Conservation (phyloP, 2,113 vertebrate genomes). For the Cathartes aura region DNA sequence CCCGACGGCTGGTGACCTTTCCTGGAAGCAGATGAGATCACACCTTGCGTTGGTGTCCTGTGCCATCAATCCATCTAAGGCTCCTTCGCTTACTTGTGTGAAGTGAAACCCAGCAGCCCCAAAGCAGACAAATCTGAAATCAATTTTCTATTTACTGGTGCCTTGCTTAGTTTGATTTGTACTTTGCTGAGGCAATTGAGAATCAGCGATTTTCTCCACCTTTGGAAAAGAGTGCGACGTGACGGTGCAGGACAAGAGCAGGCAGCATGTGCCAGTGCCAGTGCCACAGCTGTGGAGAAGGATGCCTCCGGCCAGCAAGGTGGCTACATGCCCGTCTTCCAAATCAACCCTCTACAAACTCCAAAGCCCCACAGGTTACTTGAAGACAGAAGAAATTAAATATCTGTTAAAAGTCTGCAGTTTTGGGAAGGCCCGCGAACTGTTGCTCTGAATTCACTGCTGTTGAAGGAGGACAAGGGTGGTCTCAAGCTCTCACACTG, state of each 20-base stretch:
- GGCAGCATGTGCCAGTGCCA: not conserved
- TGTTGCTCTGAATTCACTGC: not conserved
- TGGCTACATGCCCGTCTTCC: rapidly evolving
- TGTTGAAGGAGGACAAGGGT: not conserved
- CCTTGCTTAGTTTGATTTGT: not conserved
- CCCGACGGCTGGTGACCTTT: not conserved
- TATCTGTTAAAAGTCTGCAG: rapidly evolving
- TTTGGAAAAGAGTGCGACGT: not conserved
- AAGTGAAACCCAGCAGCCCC: not conserved
- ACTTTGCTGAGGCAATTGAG: not conserved
- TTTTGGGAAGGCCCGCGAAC: rapidly evolving
- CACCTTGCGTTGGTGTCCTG: not conserved
- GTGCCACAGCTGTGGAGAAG: not conserved
- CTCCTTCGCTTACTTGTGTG: not conserved
- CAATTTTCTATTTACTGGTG: not conserved
- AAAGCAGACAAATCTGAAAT: not conserved
- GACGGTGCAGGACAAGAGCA: rapidly evolving
- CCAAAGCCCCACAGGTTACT: not conserved
- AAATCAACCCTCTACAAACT: not conserved
- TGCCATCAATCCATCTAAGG: not conserved
- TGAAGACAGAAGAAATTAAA: not conserved
- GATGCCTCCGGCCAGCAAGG: rapidly evolving
- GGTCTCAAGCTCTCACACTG: not conserved
- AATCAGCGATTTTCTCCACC: not conserved
- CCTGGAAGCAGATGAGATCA: not conserved